These are phyloP conservation scores for Orthonyx spaldingii DNA, from an alignment of 2,113 vertebrate genomes.

Conservation along the genomic window DNA sequence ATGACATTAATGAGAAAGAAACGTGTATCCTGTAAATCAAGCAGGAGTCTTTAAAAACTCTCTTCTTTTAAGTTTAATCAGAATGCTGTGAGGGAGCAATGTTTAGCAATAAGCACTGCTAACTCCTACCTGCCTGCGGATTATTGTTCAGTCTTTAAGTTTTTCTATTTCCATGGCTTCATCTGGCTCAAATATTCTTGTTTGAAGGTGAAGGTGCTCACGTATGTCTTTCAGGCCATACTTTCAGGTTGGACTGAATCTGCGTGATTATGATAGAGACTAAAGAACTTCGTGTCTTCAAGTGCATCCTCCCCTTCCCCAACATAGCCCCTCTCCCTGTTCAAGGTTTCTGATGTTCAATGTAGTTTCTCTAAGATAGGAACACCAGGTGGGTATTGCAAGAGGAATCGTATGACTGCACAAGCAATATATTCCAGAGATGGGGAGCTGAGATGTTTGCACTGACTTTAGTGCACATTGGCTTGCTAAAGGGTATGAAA, in stretches of 20 bases:
- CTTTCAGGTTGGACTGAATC: not conserved
- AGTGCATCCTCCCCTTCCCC: not conserved
- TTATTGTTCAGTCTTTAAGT: not conserved
- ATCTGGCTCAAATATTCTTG: not conserved
- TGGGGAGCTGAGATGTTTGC: not conserved
- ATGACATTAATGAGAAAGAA: not conserved
- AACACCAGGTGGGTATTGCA: not conserved
- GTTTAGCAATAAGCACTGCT: not conserved
- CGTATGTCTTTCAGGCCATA: not conserved
- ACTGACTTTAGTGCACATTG: not conserved
- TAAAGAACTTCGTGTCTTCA: accelerated
- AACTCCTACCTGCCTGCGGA: not conserved
- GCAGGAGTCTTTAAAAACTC: not conserved
- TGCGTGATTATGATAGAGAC: not conserved
- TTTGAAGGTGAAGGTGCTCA: not conserved
- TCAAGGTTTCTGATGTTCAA: not conserved
- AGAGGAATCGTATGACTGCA: not conserved
- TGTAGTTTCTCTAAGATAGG: not conserved
- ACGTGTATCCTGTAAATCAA: not conserved
- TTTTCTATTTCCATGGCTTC: not conserved
- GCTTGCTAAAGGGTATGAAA: not conserved
- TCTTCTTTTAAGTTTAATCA: not conserved
- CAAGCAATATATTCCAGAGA: not conserved
- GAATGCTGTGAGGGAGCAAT: not conserved
- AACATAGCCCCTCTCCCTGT: not conserved